Percentiles rank a stretch among this genome's conserved stretches.
These are phyloP conservation scores for Drosophila tripunctata DNA, from an alignment of 2,888 invertebrate species.

Conservation along the genomic window DNA sequence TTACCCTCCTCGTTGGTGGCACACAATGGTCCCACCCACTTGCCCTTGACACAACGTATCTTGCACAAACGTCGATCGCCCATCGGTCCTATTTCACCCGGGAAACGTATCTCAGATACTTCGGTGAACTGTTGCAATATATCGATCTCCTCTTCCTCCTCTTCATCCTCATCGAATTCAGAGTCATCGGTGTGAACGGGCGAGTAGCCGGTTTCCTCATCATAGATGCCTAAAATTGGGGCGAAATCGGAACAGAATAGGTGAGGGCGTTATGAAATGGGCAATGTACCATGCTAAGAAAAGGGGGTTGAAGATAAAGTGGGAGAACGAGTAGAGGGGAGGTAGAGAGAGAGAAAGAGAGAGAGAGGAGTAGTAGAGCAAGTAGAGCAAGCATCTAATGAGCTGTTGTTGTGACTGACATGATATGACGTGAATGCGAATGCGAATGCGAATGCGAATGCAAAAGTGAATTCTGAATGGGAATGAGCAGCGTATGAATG, in stretches of 20 bases:
- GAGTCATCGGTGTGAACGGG: slow-evolving; percentile 82
- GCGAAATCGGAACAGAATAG: slow-evolving; percentile 69
- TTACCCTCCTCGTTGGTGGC: slow-evolving; percentile 89
- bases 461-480: slow-evolving; percentile 12
- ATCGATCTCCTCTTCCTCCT: slow-evolving; percentile 83
- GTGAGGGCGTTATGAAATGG: slow-evolving; percentile 78
- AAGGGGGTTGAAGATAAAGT: slow-evolving; percentile 59
- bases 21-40: slow-evolving; percentile 93
- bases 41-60: slow-evolving; percentile 92
- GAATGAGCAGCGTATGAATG: slow-evolving; percentile 34
- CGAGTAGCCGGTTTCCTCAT: slow-evolving; percentile 83
- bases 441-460: background rate
- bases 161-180: slow-evolving; percentile 83
- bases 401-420: slow-evolving; percentile 53
- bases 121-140: slow-evolving; percentile 84
- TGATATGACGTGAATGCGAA: slow-evolving; percentile 6
- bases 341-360: slow-evolving; percentile 31
- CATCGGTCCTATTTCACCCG: slow-evolving; percentile 90
- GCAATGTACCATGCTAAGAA: slow-evolving; percentile 74
- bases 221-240: slow-evolving; percentile 75
- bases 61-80: slow-evolving; percentile 91
- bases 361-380: slow-evolving; percentile 36
- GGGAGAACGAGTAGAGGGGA: slow-evolving; percentile 34
- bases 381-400: slow-evolving; percentile 69
- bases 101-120: slow-evolving; percentile 86